Base-by-base conservation (phyloP, 2,888 invertebrate genomes). In the Anodontia alba region DNA sequence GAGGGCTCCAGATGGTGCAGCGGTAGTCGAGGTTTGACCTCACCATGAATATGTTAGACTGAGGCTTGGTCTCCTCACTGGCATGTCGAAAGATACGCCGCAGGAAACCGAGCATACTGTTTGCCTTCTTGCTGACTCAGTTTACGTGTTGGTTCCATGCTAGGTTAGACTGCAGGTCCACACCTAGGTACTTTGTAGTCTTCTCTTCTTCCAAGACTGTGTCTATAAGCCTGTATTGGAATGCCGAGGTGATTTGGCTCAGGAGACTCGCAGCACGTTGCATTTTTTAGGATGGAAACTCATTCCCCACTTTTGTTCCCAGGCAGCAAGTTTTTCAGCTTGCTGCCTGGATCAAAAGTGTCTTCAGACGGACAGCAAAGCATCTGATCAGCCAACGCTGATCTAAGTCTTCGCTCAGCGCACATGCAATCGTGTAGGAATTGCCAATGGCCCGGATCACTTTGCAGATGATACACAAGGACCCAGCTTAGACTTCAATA, bases 271-370 rank as follows among this genome's bases (percentile, higher is more conserved):
- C 5, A 76, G 29, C 1, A 76, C 49, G 15, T 43, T 70, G 36
- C 73, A 78, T 33, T 78, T 78, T 1, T 78, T 31, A n/a, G 73
- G 73, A 62, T 78, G 73, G 38, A 79, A 79, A 3, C 20, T 51
- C 54, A n/a, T n/a, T n/a, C n/a, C n/a, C n/a, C n/a, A n/a, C n/a
- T n/a, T n/a, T n/a, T n/a, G n/a, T n/a, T n/a, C 43, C 74, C 73
- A 73, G 1, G n/a, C 10, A 2, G 57, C 43, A 0, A 57, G 66
- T 17, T 33, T 54, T 15, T 51, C 51, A 5, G n/a, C n/a, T n/a
- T n/a, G n/a, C n/a, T n/a, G n/a, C n/a, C n/a, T n/a, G n/a, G n/a
- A n/a, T n/a, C n/a, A n/a, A n/a, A n/a, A n/a, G n/a, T n/a, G n/a
- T n/a, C n/a, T n/a, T n/a, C n/a, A n/a, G n/a, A n/a, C n/a, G n/a